A percentile compares a stretch with the other conserved stretches of the same genome.
Evolutionary conservation across 2,888 invertebrate genomes (phyloP).

Genomic region (Rhagophthalmus giganteus): DNA sequence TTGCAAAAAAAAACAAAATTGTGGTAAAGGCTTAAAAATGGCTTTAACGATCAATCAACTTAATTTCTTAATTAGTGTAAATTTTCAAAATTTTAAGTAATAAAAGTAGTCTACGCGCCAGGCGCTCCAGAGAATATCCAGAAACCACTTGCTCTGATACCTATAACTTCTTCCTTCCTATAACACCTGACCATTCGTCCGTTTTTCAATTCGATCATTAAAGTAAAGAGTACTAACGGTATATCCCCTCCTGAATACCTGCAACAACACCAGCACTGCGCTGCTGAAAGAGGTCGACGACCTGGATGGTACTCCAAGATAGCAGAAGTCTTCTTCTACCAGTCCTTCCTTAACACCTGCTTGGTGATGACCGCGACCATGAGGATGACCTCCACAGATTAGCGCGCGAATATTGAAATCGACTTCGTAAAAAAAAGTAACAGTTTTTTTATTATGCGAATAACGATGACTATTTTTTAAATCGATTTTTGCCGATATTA

Average conservation of each 20-base stretch:
- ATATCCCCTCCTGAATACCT: constrained; percentile 51
- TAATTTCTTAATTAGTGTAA: too few species aligned
- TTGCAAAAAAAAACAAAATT: too few species aligned
- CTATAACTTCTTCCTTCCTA: too few species aligned
- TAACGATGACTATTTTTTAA: too few species aligned
- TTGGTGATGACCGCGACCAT: constrained; percentile 47
- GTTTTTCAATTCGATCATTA: constrained; percentile 48
- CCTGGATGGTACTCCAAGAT: constrained; percentile 49
- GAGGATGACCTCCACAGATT: constrained; percentile 47
- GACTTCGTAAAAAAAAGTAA: background rate
- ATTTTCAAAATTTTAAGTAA: too few species aligned
- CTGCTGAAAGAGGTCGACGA: constrained; percentile 49
- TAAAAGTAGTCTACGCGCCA: too few species aligned
- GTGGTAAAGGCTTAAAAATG: too few species aligned
- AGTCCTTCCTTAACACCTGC: constrained; percentile 49
- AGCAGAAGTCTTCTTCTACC: constrained; percentile 48
- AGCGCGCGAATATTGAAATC: constrained; percentile 44
- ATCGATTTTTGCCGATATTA: constrained; percentile 2
- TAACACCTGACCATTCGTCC: constrained; percentile 41
- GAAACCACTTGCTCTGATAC: too few species aligned
- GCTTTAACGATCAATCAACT: too few species aligned
- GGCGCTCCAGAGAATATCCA: too few species aligned
- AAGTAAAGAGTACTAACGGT: constrained; percentile 51
- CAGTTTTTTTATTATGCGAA: constrained; percentile 8
- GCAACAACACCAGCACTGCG: constrained; percentile 46